A percentile compares a stretch with the other conserved stretches of the same genome.
phyloP scores from a whole-genome alignment of 2,888 invertebrate genomes.

The Thalpophila matura region DNA sequence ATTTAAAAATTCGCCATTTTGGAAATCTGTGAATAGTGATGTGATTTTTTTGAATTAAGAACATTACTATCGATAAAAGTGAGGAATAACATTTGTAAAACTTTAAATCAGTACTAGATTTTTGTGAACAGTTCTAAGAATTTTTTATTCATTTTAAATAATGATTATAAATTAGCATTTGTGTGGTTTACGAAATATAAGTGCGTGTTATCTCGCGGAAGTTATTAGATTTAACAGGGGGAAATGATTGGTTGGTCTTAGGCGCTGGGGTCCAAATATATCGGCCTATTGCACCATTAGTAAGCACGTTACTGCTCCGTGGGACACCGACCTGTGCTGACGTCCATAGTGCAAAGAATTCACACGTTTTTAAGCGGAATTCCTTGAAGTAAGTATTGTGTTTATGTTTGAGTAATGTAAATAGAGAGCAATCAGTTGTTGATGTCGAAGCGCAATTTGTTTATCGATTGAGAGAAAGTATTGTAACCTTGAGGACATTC shows the following conservation, averaged over 20 bases:
- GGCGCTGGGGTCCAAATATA: conserved; percentile 9
- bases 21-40: conserved; percentile 6
- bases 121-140: not conserved
- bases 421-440: conserved; percentile 19
- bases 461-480: conserved; percentile 12
- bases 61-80: conserved; percentile 5
- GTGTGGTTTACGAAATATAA: not conserved
- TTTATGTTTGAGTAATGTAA: conserved; percentile 18
- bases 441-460: conserved; percentile 20
- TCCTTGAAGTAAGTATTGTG: conserved; percentile 42
- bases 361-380: not conserved
- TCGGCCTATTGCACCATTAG: conserved; percentile 10
- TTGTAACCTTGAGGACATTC: not conserved
- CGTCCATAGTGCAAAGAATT: conserved; percentile 16
- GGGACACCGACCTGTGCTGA: conserved; percentile 27
- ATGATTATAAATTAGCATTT: no score
- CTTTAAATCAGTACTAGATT: no score
- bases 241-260: conserved; percentile 22
- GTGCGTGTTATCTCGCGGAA: conserved; percentile 6
- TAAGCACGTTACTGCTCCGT: conserved; percentile 20
- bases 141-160: not conserved
- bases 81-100: conserved; percentile 1
- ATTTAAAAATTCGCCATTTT: conserved; percentile 22
- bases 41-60: conserved; percentile 9
- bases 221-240: conserved; percentile 16